Percentiles rank a stretch among this genome's conserved stretches.
Conservation (phyloP, 2,113 vertebrate species). For the Riparia riparia region DNA sequence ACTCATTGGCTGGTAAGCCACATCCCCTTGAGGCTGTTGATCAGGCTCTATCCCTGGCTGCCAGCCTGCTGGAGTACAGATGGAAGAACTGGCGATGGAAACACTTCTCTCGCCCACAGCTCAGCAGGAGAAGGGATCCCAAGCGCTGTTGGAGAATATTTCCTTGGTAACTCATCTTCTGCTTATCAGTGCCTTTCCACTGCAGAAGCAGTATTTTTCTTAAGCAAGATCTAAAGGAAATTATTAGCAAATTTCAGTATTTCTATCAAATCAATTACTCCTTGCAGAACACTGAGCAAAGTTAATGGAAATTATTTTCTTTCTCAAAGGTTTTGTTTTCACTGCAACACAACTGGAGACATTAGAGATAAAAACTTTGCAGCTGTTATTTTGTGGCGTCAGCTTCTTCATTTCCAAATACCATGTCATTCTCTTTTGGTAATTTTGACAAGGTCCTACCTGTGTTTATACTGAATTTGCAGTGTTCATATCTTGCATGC, state of each 20-base stretch:
- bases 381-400: background rate
- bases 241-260: conserved; percentile 41
- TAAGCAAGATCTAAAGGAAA: background rate
- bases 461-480: background rate
- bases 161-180: conserved; percentile 58
- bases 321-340: conserved; percentile 22
- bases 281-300: conserved; percentile 34
- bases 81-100: conserved; percentile 70
- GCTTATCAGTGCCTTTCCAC: conserved; percentile 22
- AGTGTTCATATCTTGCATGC: background rate
- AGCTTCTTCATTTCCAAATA: background rate
- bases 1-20: conserved; percentile 72
- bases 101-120: conserved; percentile 23
- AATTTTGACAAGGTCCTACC: background rate
- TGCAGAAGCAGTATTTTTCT: background rate
- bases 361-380: background rate
- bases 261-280: conserved; percentile 26
- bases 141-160: conserved; percentile 44
- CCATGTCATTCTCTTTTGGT: background rate
- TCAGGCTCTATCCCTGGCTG: conserved; percentile 67
- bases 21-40: conserved; percentile 52
- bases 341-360: background rate
- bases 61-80: conserved; percentile 71
- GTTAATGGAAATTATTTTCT: conserved; percentile 49
- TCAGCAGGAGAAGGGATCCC: conserved; percentile 59